Evolutionary conservation across 2,113 vertebrate species (phyloP), one percentile per base, ranked within the genome.

Genomic region (Protomyctophum bolini): DNA sequence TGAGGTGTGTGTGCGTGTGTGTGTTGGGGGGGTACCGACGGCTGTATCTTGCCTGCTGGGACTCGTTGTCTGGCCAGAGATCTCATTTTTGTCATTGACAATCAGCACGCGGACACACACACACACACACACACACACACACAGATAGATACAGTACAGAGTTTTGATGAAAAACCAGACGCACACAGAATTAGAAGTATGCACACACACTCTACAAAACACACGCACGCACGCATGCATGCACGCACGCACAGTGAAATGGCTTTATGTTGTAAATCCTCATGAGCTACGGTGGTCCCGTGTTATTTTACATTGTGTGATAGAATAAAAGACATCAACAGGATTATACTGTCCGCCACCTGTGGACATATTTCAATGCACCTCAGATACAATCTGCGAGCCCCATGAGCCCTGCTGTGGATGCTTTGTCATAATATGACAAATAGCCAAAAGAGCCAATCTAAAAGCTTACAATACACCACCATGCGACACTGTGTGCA

Each of bases 1-100:
- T 21, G 21, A 21, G 21, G 21, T 21, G 21, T 41, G 33, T 41
- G 21, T 21, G 21, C 4, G 33, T 41, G 33, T 21, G 33, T 6
- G 33, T 3, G 33, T 3, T 41, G 33, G 33, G 33, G 33, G 62
- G 75, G 69, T 4, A 4, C 1, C 1, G 46, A 49, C 60, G 58
- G 58, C 66, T 48, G 14, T 68, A 72, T 76, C 79, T 86, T 61
- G 52, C 77, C 79, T 58, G 73, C 76, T 67, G 83, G 75, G 84
- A 82, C 60, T 79, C 82, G n/a, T 76, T 82, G 81, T 75, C 75
- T 81, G 80, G 62, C 68, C 48, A 64, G 68, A 50, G 68, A 81
- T 82, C 83, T 83, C 2, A 76, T 85, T 78, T 82, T 82, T 79
- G 47, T 66, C 28, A 28, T 70, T 61, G 73, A 68, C 68, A 55